Conservation (phyloP, 2,113 vertebrate genomes). For the Equus quagga region DNA sequence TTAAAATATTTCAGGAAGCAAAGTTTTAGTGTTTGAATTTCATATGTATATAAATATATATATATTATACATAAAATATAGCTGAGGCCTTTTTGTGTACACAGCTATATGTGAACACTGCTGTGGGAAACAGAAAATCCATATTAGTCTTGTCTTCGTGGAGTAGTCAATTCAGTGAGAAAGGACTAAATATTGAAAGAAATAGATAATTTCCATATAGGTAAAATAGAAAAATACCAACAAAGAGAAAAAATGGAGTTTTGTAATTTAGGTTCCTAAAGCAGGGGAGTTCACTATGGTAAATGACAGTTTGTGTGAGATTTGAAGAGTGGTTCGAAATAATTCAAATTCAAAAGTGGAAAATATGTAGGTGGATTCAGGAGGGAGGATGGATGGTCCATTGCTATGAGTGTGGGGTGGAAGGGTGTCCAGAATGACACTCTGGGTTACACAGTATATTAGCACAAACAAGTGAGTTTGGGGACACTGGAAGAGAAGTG, state of each 20-base stretch:
- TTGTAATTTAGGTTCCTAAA: no score
- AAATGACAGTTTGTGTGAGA: neutral
- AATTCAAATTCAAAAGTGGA: neutral
- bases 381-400: neutral
- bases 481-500: neutral
- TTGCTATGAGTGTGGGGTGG: neutral
- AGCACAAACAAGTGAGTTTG: neutral
- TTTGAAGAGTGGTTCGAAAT: slow-evolving; percentile 24
- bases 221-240: no score
- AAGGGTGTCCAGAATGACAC: neutral
- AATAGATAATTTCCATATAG: no score
- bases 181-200: no score
- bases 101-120: no score
- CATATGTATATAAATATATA: no score
- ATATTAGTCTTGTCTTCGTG: no score
- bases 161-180: no score
- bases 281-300: neutral
- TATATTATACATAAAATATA: no score
- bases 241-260: no score
- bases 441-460: neutral
- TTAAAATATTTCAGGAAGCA: neutral
- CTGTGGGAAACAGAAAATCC: no score
- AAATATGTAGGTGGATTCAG: neutral
- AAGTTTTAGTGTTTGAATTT: neutral
- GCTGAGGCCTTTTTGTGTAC: no score